phyloP scores from a whole-genome alignment of 2,888 invertebrate genomes.

The Macaria liturata region DNA sequence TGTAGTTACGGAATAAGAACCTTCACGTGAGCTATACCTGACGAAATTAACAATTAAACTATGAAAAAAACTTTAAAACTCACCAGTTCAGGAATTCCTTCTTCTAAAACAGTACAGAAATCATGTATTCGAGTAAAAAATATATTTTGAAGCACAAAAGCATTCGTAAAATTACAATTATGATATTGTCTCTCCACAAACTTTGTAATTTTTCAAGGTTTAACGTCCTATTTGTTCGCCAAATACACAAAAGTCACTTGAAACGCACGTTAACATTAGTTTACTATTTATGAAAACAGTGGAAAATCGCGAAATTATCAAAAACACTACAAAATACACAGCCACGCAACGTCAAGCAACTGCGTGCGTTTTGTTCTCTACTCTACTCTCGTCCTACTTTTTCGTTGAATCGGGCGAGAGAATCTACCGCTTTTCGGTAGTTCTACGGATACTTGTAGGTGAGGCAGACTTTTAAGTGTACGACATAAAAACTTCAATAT shows the following conservation, averaged over 20 bases:
- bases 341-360: constrained; percentile 61
- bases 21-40: constrained; percentile 4
- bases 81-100: constrained; percentile 23
- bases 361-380: constrained; percentile 28
- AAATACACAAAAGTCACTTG: constrained; percentile 25
- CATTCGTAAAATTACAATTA: constrained; percentile 27
- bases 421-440: no score
- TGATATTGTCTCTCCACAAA: constrained; percentile 12
- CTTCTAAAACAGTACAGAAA: constrained; percentile 21
- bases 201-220: constrained; percentile 10
- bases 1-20: constrained; percentile 11
- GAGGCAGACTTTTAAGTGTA: no score
- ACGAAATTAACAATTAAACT: constrained; percentile 19
- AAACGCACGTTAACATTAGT: constrained; percentile 26
- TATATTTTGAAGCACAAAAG: constrained; percentile 27
- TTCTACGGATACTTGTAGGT: no score
- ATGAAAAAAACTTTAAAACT: constrained; percentile 20
- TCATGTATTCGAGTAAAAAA: constrained; percentile 27
- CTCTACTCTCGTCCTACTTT: constrained; percentile 25
- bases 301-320: constrained; percentile 48
- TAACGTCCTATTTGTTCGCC: constrained; percentile 9
- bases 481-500: no score
- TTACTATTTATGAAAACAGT: constrained; percentile 33
- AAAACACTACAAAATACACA: constrained; percentile 55
- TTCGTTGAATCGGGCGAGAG: no score